phyloP scores from a whole-genome alignment of 2,113 vertebrate genomes.

The Ploceus nigricollis region DNA sequence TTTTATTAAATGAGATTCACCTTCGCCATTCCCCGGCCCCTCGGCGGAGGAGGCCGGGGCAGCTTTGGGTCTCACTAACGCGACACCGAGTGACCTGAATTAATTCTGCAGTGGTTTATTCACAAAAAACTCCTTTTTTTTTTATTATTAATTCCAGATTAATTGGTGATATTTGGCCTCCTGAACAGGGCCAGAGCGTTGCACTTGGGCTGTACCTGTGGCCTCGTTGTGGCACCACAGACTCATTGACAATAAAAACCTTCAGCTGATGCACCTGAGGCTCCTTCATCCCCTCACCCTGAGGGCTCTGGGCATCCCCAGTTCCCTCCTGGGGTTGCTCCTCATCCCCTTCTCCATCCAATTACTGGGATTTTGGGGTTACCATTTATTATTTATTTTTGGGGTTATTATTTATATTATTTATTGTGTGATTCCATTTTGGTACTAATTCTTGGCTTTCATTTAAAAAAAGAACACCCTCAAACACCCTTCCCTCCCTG shows the following conservation, averaged over 20 bases:
- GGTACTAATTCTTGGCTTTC: background rate
- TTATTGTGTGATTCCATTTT: background rate
- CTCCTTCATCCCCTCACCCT: background rate
- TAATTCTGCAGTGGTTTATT: background rate
- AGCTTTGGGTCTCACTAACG: background rate
- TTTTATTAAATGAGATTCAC: background rate
- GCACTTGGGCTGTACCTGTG: background rate
- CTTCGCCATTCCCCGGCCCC: background rate
- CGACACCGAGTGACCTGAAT: background rate
- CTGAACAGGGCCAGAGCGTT: background rate
- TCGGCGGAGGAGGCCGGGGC: background rate
- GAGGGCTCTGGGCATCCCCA: background rate
- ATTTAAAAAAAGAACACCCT: background rate
- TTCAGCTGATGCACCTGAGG: background rate
- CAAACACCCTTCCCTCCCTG: background rate
- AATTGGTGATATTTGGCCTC: background rate
- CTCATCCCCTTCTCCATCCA: background rate
- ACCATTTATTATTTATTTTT: too few species aligned
- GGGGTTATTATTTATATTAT: background rate
- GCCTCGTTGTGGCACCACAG: background rate
- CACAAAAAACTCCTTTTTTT: background rate
- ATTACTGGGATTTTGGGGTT: rapidly evolving
- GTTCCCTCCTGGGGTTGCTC: background rate
- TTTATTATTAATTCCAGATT: background rate
- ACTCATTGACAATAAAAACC: slow-evolving; percentile 27